Conservation (phyloP, 2,888 invertebrate species). For the Eupithecia centaureata region DNA sequence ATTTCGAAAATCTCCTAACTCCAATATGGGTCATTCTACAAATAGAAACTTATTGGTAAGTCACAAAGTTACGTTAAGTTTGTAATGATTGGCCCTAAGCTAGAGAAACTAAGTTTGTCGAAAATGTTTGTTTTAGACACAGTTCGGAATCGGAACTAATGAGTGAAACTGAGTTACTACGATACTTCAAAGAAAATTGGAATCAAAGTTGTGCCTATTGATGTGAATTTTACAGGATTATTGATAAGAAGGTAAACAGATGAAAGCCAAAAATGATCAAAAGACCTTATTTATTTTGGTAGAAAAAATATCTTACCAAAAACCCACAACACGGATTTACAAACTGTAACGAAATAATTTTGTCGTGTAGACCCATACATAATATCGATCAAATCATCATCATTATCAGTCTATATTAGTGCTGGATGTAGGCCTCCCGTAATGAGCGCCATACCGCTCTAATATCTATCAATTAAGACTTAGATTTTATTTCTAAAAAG, state of each 20-base stretch:
- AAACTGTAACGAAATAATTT: background rate
- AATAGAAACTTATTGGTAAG: constrained; percentile 34
- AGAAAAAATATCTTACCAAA: background rate
- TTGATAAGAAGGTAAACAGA: background rate
- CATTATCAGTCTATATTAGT: no score
- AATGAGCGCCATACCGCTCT: no score
- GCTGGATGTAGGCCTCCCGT: no score
- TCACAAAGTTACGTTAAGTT: constrained; percentile 42
- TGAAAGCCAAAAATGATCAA: background rate
- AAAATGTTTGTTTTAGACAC: constrained; percentile 35
- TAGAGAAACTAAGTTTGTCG: constrained; percentile 28
- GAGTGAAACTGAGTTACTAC: constrained; percentile 8
- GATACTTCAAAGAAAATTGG: background rate
- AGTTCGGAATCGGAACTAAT: constrained; percentile 21
- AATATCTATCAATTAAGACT: no score
- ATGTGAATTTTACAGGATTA: background rate
- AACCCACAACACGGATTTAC: background rate
- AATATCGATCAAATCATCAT: no score
- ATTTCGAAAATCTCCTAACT: constrained; percentile 26
- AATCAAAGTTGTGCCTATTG: background rate
- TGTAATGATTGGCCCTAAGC: constrained; percentile 42
- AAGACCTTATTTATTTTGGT: background rate
- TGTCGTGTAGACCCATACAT: background rate
- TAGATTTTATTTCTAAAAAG: no score
- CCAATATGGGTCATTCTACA: constrained; percentile 32